phyloP scores from a whole-genome alignment of 2,888 invertebrate species.

The Ceramica pisi region DNA sequence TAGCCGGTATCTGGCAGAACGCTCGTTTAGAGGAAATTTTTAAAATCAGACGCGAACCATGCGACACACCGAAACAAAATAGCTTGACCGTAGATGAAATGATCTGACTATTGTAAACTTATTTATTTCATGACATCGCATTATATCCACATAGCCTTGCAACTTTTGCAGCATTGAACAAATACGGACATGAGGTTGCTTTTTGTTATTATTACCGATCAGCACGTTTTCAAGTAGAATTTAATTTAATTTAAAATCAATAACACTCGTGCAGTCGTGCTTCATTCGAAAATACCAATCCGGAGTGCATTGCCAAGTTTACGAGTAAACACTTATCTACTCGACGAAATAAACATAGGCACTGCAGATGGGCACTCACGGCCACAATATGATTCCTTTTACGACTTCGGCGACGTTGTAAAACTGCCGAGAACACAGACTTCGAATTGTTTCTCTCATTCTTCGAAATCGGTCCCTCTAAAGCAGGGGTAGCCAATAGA shows the following conservation, averaged over 20 bases:
- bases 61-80: neutral
- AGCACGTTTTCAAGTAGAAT: slow-evolving; percentile 1
- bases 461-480: neutral
- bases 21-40: slow-evolving; percentile 8
- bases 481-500: no score
- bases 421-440: neutral
- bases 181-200: slow-evolving; percentile 1
- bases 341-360: neutral
- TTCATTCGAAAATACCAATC: slow-evolving; percentile 3
- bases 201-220: neutral
- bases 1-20: neutral
- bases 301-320: slow-evolving; percentile 3
- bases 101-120: neutral
- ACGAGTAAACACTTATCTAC: neutral
- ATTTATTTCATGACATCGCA: slow-evolving; percentile 4
- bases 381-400: neutral
- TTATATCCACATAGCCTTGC: slow-evolving; percentile 2
- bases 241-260: neutral
- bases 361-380: neutral
- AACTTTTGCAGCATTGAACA: neutral
- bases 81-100: neutral
- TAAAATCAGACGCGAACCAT: neutral
- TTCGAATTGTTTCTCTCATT: neutral
- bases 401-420: neutral
- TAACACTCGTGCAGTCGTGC: neutral